Evolutionary conservation across 1,140 invertebrate species (phyloP).

Genomic region (Papilio polytes): DNA sequence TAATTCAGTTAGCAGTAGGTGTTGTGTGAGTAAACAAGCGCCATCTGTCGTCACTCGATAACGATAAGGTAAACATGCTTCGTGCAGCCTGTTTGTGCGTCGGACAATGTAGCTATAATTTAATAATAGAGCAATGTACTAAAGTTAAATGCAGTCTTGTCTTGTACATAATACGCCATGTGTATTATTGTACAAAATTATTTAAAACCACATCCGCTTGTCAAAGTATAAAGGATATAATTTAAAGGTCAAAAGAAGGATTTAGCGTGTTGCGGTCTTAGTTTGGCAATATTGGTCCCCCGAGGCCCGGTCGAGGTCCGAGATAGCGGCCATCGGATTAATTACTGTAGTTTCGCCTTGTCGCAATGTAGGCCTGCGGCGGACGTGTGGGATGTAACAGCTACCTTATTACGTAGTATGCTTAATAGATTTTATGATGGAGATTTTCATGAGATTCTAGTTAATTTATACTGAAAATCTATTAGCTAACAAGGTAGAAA

Average conservation of each 20-base stretch:
- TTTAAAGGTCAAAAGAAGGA: slow-evolving; percentile 15
- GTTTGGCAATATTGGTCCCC: slow-evolving; percentile 26
- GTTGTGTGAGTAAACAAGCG: slow-evolving; percentile 21
- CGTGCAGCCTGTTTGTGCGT: slow-evolving; percentile 1
- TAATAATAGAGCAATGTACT: neutral
- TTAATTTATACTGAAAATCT: no score
- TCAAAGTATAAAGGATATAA: neutral
- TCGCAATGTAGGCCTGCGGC: neutral
- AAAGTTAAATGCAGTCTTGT: neutral
- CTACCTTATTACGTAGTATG: neutral
- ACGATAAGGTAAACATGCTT: slow-evolving; percentile 1
- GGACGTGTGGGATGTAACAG: neutral
- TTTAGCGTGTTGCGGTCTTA: neutral
- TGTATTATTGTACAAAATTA: no score
- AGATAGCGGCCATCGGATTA: neutral
- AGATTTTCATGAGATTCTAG: neutral
- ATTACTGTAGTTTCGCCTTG: neutral
- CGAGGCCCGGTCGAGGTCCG: neutral
- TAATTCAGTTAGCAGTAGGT: slow-evolving; percentile 12
- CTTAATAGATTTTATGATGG: neutral
- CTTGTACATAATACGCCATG: neutral
- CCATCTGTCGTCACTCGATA: slow-evolving; percentile 19
- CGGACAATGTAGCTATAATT: neutral
- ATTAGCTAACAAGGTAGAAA: no score
- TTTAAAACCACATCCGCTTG: neutral